A percentile compares a stretch with the other conserved stretches of the same genome.
Evolutionary conservation across 2,888 invertebrate species (phyloP).

Genomic region (Mylabris sibirica): DNA sequence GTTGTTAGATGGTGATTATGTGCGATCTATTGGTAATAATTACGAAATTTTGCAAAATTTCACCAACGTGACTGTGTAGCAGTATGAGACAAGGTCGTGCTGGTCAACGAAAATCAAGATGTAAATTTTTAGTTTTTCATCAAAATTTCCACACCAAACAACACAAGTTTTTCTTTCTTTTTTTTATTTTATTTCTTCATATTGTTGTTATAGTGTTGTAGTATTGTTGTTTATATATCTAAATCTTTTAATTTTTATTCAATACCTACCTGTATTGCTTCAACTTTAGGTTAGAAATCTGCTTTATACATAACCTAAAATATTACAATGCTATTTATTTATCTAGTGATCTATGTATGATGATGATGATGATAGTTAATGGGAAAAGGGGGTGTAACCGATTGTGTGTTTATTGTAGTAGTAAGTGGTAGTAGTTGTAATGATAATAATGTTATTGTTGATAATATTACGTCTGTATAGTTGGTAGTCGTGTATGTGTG

Average conservation of each 20-base stretch:
- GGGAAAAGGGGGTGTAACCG: conserved; percentile 28
- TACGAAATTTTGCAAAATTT: conserved; percentile 55
- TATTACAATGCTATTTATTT: conserved; percentile 28
- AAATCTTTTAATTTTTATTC: conserved; percentile 30
- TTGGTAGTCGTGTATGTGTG: conserved; percentile 19
- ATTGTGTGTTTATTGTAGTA: background rate
- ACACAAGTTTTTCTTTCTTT: background rate
- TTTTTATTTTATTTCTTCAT: too few species aligned
- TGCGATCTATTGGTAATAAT: conserved; percentile 46
- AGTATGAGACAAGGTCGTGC: conserved; percentile 67
- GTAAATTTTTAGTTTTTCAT: conserved; percentile 54
- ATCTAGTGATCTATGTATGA: background rate
- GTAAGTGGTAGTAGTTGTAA: conserved; percentile 14
- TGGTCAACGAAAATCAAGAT: conserved; percentile 66
- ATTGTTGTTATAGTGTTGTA: too few species aligned
- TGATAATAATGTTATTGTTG: too few species aligned
- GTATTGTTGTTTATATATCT: background rate
- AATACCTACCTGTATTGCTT: conserved; percentile 27
- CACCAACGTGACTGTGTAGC: conserved; percentile 53
- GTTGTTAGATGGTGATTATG: conserved; percentile 44
- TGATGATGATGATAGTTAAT: background rate
- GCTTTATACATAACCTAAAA: conserved; percentile 51
- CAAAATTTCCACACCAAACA: background rate
- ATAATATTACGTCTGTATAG: too few species aligned
- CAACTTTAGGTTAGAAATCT: conserved; percentile 5